phyloP scores from a whole-genome alignment of 2,113 vertebrate species.

The Mesitornis unicolor region DNA sequence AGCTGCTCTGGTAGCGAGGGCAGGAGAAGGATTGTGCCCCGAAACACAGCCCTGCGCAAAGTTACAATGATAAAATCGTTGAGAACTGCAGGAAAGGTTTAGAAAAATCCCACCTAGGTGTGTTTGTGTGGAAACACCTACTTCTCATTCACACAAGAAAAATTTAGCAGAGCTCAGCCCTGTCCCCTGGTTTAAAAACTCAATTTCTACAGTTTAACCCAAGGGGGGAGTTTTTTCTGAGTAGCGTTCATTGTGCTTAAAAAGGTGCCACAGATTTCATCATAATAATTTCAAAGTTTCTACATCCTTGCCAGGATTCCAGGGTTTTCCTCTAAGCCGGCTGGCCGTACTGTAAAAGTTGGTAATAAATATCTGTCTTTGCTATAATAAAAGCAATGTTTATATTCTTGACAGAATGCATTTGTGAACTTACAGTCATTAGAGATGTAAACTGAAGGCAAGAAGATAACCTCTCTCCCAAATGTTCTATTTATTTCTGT shows the following conservation, averaged over 20 bases:
- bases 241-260: background rate
- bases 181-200: background rate
- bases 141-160: background rate
- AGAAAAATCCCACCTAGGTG: background rate
- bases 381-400: conserved; percentile 69
- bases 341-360: conserved; percentile 42
- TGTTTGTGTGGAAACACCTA: background rate
- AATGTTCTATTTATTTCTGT: conserved; percentile 75
- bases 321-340: conserved; percentile 41
- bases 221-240: background rate
- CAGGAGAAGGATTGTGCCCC: background rate
- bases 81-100: background rate
- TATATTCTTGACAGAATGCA: conserved; percentile 68
- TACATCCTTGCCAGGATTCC: conserved; percentile 50
- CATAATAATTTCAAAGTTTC: background rate
- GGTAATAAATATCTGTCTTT: conserved; percentile 59
- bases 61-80: background rate
- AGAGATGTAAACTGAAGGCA: conserved; percentile 73
- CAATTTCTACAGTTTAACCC: background rate
- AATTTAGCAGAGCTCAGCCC: background rate
- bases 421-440: conserved; percentile 74
- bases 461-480: conserved; percentile 72
- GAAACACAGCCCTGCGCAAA: background rate
- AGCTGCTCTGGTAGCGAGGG: background rate
- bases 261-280: background rate